phyloP scores from a whole-genome alignment of 2,797 vertebrate genomes.

The Lophius americanus region DNA sequence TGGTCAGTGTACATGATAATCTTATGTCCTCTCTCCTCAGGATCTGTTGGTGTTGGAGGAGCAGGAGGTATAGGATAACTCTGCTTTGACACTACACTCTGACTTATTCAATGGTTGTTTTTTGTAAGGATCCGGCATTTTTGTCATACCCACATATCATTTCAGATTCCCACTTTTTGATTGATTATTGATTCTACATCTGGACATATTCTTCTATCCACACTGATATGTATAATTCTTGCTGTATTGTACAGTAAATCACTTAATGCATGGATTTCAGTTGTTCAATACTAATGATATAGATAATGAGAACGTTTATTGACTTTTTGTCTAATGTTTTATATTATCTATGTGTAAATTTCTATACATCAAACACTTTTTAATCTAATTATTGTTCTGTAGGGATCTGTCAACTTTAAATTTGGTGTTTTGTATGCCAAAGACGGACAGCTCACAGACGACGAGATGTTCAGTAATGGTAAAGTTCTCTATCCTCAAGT shows the following conservation, averaged over 20 bases:
- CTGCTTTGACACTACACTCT: not conserved
- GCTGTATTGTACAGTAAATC: too few relatives aligned
- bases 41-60: slow-evolving; percentile 98
- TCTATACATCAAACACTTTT: not conserved
- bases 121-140: not conserved
- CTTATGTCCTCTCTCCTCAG: slow-evolving; percentile 76
- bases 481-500: slow-evolving; percentile 47
- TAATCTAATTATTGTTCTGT: slow-evolving; percentile 26
- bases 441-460: slow-evolving; percentile 98
- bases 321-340: not conserved
- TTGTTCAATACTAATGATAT: too few relatives aligned
- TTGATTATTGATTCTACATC: not conserved
- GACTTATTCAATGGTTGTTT: not conserved
- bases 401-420: slow-evolving; percentile 99
- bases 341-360: not conserved
- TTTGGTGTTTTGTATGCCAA: slow-evolving; percentile 97
- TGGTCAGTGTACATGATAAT: slow-evolving; percentile 36
- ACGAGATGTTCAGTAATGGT: slow-evolving; percentile 99
- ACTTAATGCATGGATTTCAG: too few relatives aligned
- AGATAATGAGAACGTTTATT: too few relatives aligned
- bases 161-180: not conserved
- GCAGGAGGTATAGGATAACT: slow-evolving; percentile 88
- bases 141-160: not conserved
- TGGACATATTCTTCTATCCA: not conserved
- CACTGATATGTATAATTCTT: too few relatives aligned